Evolutionary conservation across 2,888 invertebrate species (phyloP), one percentile per base, ranked within the genome.

Genomic region (Sesia apiformis): DNA sequence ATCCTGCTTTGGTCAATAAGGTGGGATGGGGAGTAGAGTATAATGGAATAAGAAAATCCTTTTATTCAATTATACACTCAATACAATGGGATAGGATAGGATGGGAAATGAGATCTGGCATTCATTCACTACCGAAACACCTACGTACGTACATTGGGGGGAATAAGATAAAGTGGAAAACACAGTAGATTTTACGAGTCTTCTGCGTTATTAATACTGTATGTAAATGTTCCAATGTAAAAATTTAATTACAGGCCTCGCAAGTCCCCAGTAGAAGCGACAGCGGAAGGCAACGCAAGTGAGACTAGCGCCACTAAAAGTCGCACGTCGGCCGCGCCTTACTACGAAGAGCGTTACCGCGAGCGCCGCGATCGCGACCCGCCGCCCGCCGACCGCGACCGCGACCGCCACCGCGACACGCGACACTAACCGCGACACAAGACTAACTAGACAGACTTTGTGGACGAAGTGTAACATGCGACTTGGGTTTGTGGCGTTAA

Each of bases 261-360:
- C 67, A 88, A 93, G 69, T 92, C 93, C 3, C 92, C 93, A 0
- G 90, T 88, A 1, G 93, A 93, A 70, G 68, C 78, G 23, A 72
- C 63, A 3, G 86, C 86, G 39, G 90, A 90, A 77, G 87, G 78
- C 68, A 79, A 92, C 64, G 78, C 84, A 7, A 80, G 81, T 58
- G 78, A 85, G 70, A 69, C 91, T 57, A 62, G 74, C 72, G 74
- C 90, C 67, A 70, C 91, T 66, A 90, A 92, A 84, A 86, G 90
- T 57, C 92, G 93, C 40, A 74, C 91, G 2, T 83, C 80, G 39
- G 82, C 89, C 23, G 90, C 88, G 51, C 91, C 93, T 58, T 97
- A 97, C 90, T 96, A 97, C 84, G 96, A 97, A 66, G 96, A 97
- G 83, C 92, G 96, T 59, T 96, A 97, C 89, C 92, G 92, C 86